phyloP scores from a whole-genome alignment of 2,888 invertebrate species.

The Azorinus chamasolen region DNA sequence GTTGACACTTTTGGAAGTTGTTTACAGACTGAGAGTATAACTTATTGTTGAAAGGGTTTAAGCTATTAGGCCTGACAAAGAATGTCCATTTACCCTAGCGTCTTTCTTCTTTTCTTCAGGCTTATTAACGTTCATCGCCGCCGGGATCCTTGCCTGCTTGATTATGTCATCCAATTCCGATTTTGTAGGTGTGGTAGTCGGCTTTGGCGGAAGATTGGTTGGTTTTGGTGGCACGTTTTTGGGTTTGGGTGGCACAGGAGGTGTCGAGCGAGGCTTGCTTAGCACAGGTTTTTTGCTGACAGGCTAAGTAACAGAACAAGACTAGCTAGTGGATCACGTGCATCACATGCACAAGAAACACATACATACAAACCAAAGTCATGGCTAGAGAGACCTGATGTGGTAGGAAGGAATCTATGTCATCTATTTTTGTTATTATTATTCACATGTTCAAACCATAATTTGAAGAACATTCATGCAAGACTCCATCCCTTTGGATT shows the following conservation, averaged over 20 bases:
- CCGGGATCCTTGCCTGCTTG: conserved; percentile 62
- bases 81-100: conserved; percentile 16
- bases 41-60: no score
- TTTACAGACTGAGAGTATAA: no score
- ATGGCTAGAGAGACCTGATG: no score
- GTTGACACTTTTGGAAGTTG: no score
- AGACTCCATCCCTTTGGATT: no score
- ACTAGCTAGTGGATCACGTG: conserved; percentile 36
- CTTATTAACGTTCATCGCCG: conserved; percentile 35
- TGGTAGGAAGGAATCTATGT: no score
- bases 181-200: conserved; percentile 51
- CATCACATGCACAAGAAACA: conserved; percentile 29
- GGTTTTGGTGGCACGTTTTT: conserved; percentile 63
- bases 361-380: no score
- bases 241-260: conserved; percentile 69
- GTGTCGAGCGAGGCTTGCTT: conserved; percentile 62
- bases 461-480: no score
- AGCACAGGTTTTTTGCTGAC: conserved; percentile 53
- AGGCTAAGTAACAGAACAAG: conserved; percentile 53
- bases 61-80: no score
- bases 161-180: conserved; percentile 54
- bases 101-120: conserved; percentile 13
- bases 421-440: no score
- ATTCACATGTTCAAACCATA: no score
- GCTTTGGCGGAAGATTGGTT: conserved; percentile 76